Percentiles rank a stretch among this genome's conserved stretches.
phyloP scores from a whole-genome alignment of 2,113 vertebrate species.

The Axis porcinus region DNA sequence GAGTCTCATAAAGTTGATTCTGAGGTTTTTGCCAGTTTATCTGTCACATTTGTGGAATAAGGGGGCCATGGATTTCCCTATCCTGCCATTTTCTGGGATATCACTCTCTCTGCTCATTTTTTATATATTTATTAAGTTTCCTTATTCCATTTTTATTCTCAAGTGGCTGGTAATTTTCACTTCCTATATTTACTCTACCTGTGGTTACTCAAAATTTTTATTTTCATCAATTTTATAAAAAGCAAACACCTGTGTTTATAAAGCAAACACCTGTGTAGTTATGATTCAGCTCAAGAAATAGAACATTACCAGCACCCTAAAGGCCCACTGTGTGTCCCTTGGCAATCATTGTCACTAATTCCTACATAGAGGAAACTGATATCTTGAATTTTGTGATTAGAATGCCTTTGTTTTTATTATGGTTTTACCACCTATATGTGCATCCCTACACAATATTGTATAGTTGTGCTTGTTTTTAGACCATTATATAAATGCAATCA shows the following conservation, averaged over 20 bases:
- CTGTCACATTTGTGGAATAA: background rate
- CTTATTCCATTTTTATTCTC: background rate
- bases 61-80: background rate
- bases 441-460: background rate
- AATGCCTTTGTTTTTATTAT: background rate
- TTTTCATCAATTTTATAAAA: conserved; percentile 42
- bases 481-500: background rate
- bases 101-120: background rate
- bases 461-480: background rate
- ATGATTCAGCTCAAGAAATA: background rate
- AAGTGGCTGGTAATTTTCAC: background rate
- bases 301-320: background rate
- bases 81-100: background rate
- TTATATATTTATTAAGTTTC: background rate
- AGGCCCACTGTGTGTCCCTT: background rate
- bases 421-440: background rate
- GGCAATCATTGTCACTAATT: background rate
- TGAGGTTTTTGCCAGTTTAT: background rate
- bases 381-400: background rate
- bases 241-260: conserved; percentile 31
- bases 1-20: background rate
- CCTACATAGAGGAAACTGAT: background rate
- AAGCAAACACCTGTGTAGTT: background rate
- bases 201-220: background rate
- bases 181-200: background rate